Percentiles rank a stretch among this genome's conserved stretches.
These are phyloP conservation scores for Drosophila bunnanda DNA, from an alignment of 2,888 invertebrate genomes.

Conservation along the genomic window DNA sequence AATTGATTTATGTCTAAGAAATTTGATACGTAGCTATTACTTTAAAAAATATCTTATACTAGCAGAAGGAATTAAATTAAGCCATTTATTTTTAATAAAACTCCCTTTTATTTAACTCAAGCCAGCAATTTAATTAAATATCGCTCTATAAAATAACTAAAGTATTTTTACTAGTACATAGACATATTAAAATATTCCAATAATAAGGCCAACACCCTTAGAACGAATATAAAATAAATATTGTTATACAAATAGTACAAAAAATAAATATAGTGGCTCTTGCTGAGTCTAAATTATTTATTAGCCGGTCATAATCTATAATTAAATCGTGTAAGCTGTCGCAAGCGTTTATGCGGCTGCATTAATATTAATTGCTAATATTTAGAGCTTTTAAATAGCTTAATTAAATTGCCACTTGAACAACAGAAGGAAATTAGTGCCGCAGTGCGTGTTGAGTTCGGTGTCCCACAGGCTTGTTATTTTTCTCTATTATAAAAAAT, in stretches of 20 bases:
- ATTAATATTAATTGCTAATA: conserved; percentile 79
- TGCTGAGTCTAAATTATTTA: conserved; percentile 29
- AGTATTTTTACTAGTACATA: not conserved
- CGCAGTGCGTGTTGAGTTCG: conserved; percentile 40
- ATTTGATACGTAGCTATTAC: too few species aligned
- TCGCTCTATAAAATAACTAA: not conserved
- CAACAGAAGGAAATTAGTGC: conserved; percentile 43
- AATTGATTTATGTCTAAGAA: not conserved
- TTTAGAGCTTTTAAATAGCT: conserved; percentile 62
- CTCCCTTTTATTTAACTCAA: too few species aligned
- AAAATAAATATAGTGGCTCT: not conserved
- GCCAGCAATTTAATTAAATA: not conserved
- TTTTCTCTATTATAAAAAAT: conserved; percentile 39
- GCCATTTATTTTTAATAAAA: not conserved
- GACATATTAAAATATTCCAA: not conserved
- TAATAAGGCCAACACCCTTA: not conserved
- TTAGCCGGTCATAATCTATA: conserved; percentile 66
- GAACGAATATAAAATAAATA: not conserved
- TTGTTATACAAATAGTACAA: not conserved
- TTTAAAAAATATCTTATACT: too few species aligned
- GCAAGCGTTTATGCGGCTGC: conserved; percentile 53
- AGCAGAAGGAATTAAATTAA: too few species aligned
- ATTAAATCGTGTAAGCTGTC: conserved; percentile 71
- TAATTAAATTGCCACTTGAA: conserved; percentile 77
- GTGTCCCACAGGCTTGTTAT: not conserved